Conservation (phyloP, 2,888 invertebrate species). For the Monopis laevigella region DNA sequence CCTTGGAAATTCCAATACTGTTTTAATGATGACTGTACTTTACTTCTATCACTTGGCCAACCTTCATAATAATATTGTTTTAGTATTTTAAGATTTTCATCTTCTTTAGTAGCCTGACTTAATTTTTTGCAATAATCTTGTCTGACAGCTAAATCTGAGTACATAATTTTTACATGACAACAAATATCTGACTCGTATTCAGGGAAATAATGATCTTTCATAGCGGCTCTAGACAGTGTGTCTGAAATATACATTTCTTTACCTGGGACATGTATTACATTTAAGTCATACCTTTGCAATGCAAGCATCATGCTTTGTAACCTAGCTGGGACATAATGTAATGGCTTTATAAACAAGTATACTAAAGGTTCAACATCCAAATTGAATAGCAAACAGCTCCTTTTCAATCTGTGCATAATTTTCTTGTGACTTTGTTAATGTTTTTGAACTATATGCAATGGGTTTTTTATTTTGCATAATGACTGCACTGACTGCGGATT, state of each 20-base stretch:
- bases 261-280: slow-evolving; percentile 22
- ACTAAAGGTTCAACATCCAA: slow-evolving; percentile 23
- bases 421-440: slow-evolving; percentile 20
- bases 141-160: neutral
- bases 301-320: slow-evolving; percentile 24
- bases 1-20: no score
- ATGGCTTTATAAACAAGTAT: slow-evolving; percentile 22
- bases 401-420: slow-evolving; percentile 23
- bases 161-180: neutral
- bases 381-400: slow-evolving; percentile 19
- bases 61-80: no score
- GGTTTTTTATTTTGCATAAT: slow-evolving; percentile 21
- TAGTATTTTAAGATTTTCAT: neutral
- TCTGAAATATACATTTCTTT: slow-evolving; percentile 25
- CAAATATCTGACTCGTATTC: neutral
- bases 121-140: neutral
- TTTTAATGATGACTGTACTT: no score
- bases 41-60: no score
- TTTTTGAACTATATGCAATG: slow-evolving; percentile 22
- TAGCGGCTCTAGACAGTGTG: slow-evolving; percentile 22
- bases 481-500: slow-evolving; percentile 18
- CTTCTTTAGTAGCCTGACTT: neutral
- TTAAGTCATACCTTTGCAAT: slow-evolving; percentile 22
- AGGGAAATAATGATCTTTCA: neutral
- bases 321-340: slow-evolving; percentile 18